Evolutionary conservation across 2,797 vertebrate genomes (phyloP).

Genomic region (Lacerta viridis): DNA sequence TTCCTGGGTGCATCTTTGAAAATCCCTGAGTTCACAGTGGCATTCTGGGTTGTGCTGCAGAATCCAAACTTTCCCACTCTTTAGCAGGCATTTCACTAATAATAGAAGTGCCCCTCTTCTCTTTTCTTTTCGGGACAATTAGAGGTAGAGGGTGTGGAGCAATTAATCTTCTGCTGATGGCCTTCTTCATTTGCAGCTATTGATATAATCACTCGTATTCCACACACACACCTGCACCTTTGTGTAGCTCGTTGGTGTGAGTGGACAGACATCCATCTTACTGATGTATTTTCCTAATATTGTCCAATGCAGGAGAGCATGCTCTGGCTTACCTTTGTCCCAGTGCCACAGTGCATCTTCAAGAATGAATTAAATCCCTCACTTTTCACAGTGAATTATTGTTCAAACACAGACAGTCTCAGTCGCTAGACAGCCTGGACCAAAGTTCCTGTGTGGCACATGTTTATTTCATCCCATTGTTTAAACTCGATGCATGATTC

Average conservation of each 20-base stretch:
- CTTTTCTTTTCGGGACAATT: background rate
- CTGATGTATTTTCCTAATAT: conserved; percentile 11
- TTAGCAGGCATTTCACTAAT: background rate
- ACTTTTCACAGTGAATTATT: background rate
- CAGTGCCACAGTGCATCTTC: background rate
- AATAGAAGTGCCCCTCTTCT: background rate
- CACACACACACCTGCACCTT: background rate
- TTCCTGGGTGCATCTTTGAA: background rate
- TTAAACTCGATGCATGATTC: background rate
- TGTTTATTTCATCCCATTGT: too few species aligned
- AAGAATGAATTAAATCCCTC: background rate
- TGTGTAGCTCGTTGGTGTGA: background rate
- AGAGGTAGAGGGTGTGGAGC: background rate
- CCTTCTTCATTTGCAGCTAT: background rate
- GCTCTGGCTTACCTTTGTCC: background rate
- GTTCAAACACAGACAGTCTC: background rate
- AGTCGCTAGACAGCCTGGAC: background rate
- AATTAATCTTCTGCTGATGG: background rate
- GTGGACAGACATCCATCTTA: background rate
- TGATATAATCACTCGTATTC: background rate
- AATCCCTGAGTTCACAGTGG: background rate
- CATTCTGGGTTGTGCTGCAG: background rate
- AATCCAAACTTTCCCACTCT: background rate
- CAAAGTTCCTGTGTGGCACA: background rate
- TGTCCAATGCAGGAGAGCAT: background rate